Conservation (phyloP, 2,113 vertebrate species). For the Odobenus rosmarus region DNA sequence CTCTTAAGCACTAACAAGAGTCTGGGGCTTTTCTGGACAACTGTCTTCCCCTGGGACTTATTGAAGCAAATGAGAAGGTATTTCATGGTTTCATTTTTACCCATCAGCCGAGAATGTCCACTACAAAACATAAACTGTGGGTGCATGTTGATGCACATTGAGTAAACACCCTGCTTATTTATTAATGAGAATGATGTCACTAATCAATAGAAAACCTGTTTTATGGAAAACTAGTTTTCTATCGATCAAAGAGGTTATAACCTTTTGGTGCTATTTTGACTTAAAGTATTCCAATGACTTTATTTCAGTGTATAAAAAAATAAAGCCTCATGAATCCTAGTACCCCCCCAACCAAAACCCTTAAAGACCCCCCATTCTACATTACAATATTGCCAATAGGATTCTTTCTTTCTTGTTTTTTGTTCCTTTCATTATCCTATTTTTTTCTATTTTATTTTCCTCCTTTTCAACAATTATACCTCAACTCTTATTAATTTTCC, state of each 20-base stretch:
- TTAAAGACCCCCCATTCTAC: not conserved
- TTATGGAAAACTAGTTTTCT: constrained; percentile 68
- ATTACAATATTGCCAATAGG: not conserved
- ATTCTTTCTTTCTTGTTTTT: not conserved
- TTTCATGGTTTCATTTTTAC: not conserved
- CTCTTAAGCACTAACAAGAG: not conserved
- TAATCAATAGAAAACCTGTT: constrained; percentile 53
- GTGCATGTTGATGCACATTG: not conserved
- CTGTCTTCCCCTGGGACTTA: not conserved
- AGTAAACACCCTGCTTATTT: not conserved
- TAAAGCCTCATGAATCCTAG: not conserved
- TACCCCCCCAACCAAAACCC: not conserved
- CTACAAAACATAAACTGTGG: not conserved
- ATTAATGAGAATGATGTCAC: constrained; percentile 58
- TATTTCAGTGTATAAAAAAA: not conserved
- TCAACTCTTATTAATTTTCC: not conserved
- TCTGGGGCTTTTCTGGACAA: not conserved
- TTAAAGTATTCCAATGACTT: not conserved
- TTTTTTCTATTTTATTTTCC: not conserved
- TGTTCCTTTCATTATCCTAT: not conserved
- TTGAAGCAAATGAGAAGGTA: not conserved
- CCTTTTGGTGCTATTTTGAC: constrained; percentile 43
- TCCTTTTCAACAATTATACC: not conserved
- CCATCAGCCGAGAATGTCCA: not conserved
- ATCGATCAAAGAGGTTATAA: constrained; percentile 54